Percentiles rank a stretch among this genome's conserved stretches.
These are phyloP conservation scores for Hymenopus coronatus DNA, from an alignment of 2,888 invertebrate species.

Conservation along the genomic window DNA sequence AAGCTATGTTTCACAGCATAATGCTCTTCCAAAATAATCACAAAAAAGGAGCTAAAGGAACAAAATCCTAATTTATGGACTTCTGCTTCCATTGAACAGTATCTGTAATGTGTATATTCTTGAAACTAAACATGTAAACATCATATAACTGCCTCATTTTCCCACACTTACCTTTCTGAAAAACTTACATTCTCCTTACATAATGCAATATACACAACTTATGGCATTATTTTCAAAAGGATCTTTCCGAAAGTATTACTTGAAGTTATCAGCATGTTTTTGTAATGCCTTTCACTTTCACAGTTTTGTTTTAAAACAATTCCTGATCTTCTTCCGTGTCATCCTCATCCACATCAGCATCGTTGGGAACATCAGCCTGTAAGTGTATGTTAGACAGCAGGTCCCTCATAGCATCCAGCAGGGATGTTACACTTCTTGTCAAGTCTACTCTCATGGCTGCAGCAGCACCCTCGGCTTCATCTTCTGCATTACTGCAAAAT, in stretches of 20 bases:
- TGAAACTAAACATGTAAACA: not conserved
- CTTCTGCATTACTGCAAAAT: not conserved
- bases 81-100: too few relatives aligned
- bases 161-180: not conserved
- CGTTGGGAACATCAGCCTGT: conserved; percentile 55
- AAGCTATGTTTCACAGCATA: too few relatives aligned
- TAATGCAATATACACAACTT: not conserved
- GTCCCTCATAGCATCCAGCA: conserved; percentile 71
- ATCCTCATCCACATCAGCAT: conserved; percentile 51
- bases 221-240: not conserved
- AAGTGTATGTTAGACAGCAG: conserved; percentile 63
- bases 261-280: not conserved
- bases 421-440: conserved; percentile 61
- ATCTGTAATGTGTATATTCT: too few relatives aligned
- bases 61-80: too few relatives aligned
- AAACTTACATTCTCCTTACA: not conserved
- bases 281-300: not conserved
- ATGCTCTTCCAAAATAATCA: too few relatives aligned
- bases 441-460: conserved; percentile 50
- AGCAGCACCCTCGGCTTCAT: not conserved
- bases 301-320: not conserved
- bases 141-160: not conserved
- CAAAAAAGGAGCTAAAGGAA: too few relatives aligned
- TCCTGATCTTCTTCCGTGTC: conserved; percentile 51
- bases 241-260: not conserved